These are phyloP conservation scores for Tetramorium alpestre DNA, from an alignment of 1,140 invertebrate genomes.

Conservation along the genomic window DNA sequence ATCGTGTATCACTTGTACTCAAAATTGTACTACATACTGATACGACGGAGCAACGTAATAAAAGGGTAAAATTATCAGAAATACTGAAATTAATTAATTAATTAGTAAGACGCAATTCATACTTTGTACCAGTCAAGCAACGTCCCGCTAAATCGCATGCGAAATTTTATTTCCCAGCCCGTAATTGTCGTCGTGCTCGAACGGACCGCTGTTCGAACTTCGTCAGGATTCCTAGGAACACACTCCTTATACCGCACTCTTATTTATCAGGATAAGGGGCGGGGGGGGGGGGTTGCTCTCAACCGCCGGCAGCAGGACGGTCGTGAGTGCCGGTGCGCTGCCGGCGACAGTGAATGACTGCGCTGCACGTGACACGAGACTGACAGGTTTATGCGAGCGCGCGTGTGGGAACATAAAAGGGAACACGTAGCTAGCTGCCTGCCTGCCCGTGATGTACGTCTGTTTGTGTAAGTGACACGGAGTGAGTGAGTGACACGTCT, in stretches of 20 bases:
- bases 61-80: neutral
- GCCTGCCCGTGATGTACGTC: conserved; percentile 84
- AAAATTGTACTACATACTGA: neutral
- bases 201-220: neutral
- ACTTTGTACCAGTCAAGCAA: neutral
- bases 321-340: conserved; percentile 81
- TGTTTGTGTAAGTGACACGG: conserved; percentile 86
- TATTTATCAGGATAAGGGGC: conserved; percentile 49
- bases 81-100: neutral
- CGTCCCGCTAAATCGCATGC: neutral
- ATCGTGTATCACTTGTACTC: neutral
- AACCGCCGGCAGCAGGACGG: conserved; percentile 71
- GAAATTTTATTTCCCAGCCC: neutral
- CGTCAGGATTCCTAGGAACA: conserved; percentile 55
- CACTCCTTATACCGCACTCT: conserved; percentile 63
- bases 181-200: neutral
- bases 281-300: conserved; percentile 54
- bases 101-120: neutral
- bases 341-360: conserved; percentile 85
- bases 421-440: conserved; percentile 82
- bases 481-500: conserved; percentile 84
- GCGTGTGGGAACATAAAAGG: conserved; percentile 86
- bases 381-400: conserved; percentile 85
- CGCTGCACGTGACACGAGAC: conserved; percentile 85
- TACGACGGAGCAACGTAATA: neutral